Evolutionary conservation across 2,113 vertebrate species (phyloP), one percentile per base, ranked within the genome.

Genomic region (Oreochromis aureus): DNA sequence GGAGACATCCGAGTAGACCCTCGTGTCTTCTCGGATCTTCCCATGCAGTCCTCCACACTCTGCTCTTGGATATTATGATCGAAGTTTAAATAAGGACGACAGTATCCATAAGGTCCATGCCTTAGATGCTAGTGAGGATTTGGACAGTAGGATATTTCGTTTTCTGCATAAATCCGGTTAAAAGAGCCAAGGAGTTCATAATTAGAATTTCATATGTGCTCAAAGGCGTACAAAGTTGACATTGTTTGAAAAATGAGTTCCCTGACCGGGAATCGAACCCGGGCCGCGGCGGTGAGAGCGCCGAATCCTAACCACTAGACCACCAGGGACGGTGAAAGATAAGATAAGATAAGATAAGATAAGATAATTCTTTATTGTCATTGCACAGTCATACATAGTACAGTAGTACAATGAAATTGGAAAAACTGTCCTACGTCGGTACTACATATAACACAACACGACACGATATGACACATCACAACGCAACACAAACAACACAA

Each of bases 251-350:
- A 59, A 58, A 9, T 5, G 8, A 2, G 5, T 91, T 96, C 69
- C 15, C 89, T 92, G 80, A 93, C 90, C 95, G 92, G 93, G 85
- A 96, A 93, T 85, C 91, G 95, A 95, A 94, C 94, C 22, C 89
- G 85, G 94, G 86, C 89, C 16, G 84, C 89, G n/a, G 87, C 69
- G 39, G 95, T 94, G 95, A 94, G 92, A 86, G 46, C 41, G 66
- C 80, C 56, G 83, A 93, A 94, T 93, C 91, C 90, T 94, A 93
- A 83, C 92, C 53, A 54, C 53, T 54, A 54, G 19, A 54, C 53
- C 53, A 44, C 41, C 12, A 44, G 41, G 41, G 12, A 44, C 7
- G 0, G 1, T 0, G 5, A 6, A 0, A n/a, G n/a, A n/a, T n/a
- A n/a, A n/a, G n/a, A n/a, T n/a, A n/a, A n/a, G n/a, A n/a, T n/a